Base-by-base conservation (phyloP, 2,113 vertebrate genomes). In the Trachemys scripta region DNA sequence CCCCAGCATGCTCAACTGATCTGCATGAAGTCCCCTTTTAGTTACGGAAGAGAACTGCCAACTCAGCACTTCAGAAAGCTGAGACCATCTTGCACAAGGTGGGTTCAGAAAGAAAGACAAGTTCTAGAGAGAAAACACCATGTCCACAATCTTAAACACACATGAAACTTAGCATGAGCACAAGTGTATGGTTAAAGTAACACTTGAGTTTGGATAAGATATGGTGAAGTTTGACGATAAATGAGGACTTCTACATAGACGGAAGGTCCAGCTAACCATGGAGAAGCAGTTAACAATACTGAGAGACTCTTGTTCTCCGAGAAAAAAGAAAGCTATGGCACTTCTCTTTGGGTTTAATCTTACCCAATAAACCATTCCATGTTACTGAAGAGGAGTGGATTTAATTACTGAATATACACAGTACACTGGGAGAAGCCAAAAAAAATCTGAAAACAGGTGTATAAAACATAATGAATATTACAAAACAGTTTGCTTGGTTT, bases 21-120 rank as follows among this genome's bases (percentile, higher is more conserved):
- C 98, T 35, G 96, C 80, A 24, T 99, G 98, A 13, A 99, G 99
- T 56, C 97, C 99, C 84, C 99, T 98, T 80, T 99, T 98, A 45
- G 99, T 99, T 84, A 99, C 96, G 0, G 99, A 99, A 24, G 99
- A 98, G 97, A 99, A 99, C 97, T 99, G 99, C 99, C 99, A 99
- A 16, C 99, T 99, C 76, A 99, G 98, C 25, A 99, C 98, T 57
- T 99, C 99, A 0, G 99, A 98, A 85, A 99, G 98, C 93, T 99
- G 98, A 57, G 97, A 80, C 99, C 99, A 99, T 83, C 98, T 96
- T 35, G 99, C 98, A 6, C 95, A 97, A 4, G 99, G 99, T 17
- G 99, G 99, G 82, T 98, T 98, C 89, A 98, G 90, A 94, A 99
- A 99, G 97, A 99, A 98, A 19, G 97, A 98, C 93, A 99, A 96